These are phyloP conservation scores for Channa maculata DNA, from an alignment of 2,113 vertebrate genomes.

Conservation along the genomic window DNA sequence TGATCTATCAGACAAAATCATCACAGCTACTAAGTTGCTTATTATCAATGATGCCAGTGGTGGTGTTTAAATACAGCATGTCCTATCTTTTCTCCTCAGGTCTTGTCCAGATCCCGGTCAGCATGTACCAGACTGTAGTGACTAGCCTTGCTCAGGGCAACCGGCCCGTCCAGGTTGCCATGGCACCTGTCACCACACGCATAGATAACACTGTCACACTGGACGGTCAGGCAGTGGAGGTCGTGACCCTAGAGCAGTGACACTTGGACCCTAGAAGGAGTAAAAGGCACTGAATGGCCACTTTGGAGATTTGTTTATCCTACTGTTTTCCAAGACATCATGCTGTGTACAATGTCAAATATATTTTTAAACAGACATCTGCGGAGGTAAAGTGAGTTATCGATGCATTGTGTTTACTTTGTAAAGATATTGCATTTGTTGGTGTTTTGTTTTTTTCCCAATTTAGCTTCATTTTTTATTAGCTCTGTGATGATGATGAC, in stretches of 20 bases:
- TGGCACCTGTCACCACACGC: conserved; percentile 94
- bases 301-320: conserved; percentile 43
- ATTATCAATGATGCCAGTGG: background rate
- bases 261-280: conserved; percentile 36
- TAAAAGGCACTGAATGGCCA: conserved; percentile 53
- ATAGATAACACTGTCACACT: conserved; percentile 96
- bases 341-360: conserved; percentile 71
- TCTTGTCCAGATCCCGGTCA: conserved; percentile 96
- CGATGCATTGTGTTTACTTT: conserved; percentile 77
- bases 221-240: conserved; percentile 97
- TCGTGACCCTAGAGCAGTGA: conserved; percentile 97
- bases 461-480: conserved; percentile 40
- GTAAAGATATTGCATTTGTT: conserved; percentile 74
- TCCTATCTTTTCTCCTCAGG: conserved; percentile 79
- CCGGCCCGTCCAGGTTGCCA: conserved; percentile 97
- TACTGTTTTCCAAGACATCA: conserved; percentile 57
- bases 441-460: conserved; percentile 45
- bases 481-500: conserved; percentile 69
- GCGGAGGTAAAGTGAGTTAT: conserved; percentile 64
- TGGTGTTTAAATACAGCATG: conserved; percentile 11
- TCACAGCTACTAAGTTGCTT: no score
- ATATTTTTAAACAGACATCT: conserved; percentile 77
- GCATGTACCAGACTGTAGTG: conserved; percentile 99
- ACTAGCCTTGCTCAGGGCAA: conserved; percentile 97
- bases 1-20: no score